Evolutionary conservation across 2,113 vertebrate genomes (phyloP).

Genomic region (Tiliqua scincoides): DNA sequence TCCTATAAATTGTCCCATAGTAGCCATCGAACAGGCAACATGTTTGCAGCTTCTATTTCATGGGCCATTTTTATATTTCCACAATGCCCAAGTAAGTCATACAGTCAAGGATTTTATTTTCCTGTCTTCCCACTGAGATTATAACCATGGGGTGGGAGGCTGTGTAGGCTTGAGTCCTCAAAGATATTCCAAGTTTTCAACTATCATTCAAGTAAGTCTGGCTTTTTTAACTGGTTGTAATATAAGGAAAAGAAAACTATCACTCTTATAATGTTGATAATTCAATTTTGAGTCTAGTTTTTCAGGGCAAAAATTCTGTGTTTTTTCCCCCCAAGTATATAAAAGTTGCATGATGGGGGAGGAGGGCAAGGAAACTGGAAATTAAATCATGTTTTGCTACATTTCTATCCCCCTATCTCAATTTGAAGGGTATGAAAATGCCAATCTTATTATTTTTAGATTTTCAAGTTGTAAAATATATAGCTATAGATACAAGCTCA

Average conservation of each 20-base stretch:
- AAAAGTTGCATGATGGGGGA: not conserved
- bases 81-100: conserved; percentile 4
- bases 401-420: not conserved
- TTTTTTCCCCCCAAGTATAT: no score
- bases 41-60: conserved; percentile 17
- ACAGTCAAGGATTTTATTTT: not conserved
- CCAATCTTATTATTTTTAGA: not conserved
- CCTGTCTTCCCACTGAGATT: not conserved
- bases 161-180: not conserved
- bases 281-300: not conserved
- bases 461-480: conserved; percentile 7
- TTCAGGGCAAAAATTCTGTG: not conserved
- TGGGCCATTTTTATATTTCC: conserved; percentile 15
- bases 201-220: not conserved
- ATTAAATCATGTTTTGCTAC: not conserved
- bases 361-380: not conserved
- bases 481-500: conserved; percentile 10
- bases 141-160: not conserved
- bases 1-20: not conserved
- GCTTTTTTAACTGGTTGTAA: not conserved
- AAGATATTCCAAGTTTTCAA: not conserved
- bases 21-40: not conserved
- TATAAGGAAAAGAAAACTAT: not conserved
- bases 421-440: not conserved
- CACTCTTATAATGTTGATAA: not conserved